A percentile compares a stretch with the other conserved stretches of the same genome.
phyloP scores from a whole-genome alignment of 2,888 invertebrate species.

The Melanostoma scalare region DNA sequence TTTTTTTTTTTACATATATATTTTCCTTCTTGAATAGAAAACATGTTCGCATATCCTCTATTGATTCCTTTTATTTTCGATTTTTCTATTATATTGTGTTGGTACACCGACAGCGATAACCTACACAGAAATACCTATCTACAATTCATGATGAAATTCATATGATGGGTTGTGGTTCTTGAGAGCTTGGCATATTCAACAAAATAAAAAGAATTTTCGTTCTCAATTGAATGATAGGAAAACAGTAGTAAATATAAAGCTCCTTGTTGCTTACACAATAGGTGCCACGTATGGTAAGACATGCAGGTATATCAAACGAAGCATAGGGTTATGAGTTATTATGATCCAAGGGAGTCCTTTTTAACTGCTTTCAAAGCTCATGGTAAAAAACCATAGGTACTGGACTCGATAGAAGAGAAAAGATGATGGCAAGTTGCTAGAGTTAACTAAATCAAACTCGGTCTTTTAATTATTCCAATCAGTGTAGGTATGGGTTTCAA shows the following conservation, averaged over 20 bases:
- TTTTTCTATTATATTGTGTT: not conserved
- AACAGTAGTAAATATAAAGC: conserved; percentile 11
- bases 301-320: not conserved
- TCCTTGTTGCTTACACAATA: conserved; percentile 1
- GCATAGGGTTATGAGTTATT: too few species aligned
- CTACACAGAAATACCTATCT: conserved; percentile 2
- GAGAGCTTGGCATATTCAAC: conserved; percentile 13
- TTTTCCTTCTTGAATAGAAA: conserved; percentile 10
- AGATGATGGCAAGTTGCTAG: too few species aligned
- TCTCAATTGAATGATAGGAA: conserved; percentile 52
- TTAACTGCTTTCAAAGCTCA: too few species aligned
- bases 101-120: too few species aligned
- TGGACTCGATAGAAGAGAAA: too few species aligned
- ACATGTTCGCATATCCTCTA: conserved; percentile 17
- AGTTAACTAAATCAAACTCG: too few species aligned
- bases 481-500: too few species aligned
- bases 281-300: not conserved
- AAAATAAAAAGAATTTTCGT: conserved; percentile 31
- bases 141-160: conserved; percentile 9
- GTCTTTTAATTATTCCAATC: too few species aligned
- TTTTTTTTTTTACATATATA: too few species aligned
- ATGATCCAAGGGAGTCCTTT: too few species aligned
- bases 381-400: too few species aligned
- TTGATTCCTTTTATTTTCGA: conserved; percentile 13
- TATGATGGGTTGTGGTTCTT: conserved; percentile 39